Percentiles rank a stretch among this genome's conserved stretches.
phyloP scores from a whole-genome alignment of 2,888 invertebrate genomes.

The Tupiocoris notatus region DNA sequence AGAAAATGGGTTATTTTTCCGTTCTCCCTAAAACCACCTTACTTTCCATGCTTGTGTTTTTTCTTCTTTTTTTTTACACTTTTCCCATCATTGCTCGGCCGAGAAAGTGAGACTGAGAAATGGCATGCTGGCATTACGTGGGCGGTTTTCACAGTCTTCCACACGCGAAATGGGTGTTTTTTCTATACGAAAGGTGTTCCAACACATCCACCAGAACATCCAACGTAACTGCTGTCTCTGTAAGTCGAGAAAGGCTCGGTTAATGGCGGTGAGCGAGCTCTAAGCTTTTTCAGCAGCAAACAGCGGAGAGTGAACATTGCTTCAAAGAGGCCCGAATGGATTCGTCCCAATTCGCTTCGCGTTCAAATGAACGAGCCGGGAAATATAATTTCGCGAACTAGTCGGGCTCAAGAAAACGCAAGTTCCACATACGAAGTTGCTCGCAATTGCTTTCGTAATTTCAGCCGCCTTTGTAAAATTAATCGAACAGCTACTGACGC shows the following conservation, averaged over 20 bases:
- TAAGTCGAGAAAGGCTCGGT: not conserved
- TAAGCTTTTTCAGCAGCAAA: not conserved
- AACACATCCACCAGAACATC: too few relatives aligned
- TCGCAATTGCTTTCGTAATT: too few relatives aligned
- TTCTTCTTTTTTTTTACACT: too few relatives aligned
- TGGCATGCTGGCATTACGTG: not conserved
- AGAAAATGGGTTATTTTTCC: constrained; percentile 2
- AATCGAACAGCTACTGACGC: too few relatives aligned
- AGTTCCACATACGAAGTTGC: too few relatives aligned
- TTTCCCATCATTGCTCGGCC: not conserved
- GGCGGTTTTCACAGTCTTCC: not conserved
- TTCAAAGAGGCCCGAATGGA: not conserved
- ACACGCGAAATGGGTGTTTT: not conserved
- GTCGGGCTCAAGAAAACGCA: too few relatives aligned
- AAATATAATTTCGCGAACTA: too few relatives aligned
- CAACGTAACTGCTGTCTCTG: not conserved
- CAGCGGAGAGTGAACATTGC: not conserved
- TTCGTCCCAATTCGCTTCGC: not conserved
- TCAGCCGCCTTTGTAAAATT: too few relatives aligned
- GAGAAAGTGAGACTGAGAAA: constrained; percentile 8
- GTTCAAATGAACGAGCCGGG: too few relatives aligned
- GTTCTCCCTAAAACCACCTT: not conserved
- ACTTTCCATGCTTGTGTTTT: not conserved
- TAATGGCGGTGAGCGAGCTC: not conserved
- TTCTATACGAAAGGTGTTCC: not conserved